Evolutionary conservation across 2,797 vertebrate genomes (phyloP), one percentile per base, ranked within the genome.

Genomic region (Valencia hispanica): DNA sequence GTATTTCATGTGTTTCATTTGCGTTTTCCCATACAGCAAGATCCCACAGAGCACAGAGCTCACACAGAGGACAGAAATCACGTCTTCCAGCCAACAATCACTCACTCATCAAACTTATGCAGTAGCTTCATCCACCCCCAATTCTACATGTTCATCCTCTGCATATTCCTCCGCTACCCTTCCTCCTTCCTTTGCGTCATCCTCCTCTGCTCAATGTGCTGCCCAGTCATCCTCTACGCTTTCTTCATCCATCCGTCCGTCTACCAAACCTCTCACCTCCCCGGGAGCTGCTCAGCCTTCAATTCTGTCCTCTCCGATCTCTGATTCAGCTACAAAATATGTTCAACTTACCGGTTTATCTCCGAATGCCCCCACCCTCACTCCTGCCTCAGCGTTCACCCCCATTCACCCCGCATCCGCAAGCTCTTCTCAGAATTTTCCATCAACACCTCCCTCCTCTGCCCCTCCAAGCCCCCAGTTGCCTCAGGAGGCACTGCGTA

Each of bases 41-140:
- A 90, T 94, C 82, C 93, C 93, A 27, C 80, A 90, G 79, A 92
- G 84, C 85, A 93, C 91, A 0, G 93, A 95, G 88, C 92, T 94
- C 72, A 94, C 93, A 0, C 79, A 94, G 85, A 80, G 84, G 88
- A 90, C 87, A 51, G 92, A 86, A n/a, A 73, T n/a, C 39, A 78
- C 68, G 25, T 90, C 86, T 15, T 80, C 81, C 47, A 72, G 63
- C 75, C 86, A 78, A 4, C 73, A 73, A 50, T 78, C 91, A 43
- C 77, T 86, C 27, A 82, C 78, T 32, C 79, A 12, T 43, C 87
- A 59, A n/a, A 77, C n/a, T 45, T 17, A 1, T 0, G 27, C 36
- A 69, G 7, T 45, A 27, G 57, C 85, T 39, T 34, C 87, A 45
- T 79, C 89, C 78, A 30, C 73, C 36, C 61, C 75, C 70, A 48